These are phyloP conservation scores for Tragelaphus buxtoni DNA, from an alignment of 2,113 vertebrate species.

Conservation along the genomic window DNA sequence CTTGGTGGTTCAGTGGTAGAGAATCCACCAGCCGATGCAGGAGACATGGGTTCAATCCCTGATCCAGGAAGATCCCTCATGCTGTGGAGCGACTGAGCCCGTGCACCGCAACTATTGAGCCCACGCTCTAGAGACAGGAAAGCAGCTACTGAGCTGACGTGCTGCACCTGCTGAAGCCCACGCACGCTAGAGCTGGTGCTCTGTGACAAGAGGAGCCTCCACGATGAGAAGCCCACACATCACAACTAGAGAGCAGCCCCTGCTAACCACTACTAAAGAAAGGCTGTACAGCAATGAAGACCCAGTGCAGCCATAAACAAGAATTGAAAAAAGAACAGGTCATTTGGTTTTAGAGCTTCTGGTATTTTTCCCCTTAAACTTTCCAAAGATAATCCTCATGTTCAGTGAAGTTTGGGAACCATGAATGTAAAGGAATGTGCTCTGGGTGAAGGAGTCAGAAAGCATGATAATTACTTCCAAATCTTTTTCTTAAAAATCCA, in stretches of 20 bases:
- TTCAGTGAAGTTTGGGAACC: neutral
- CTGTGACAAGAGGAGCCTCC: neutral
- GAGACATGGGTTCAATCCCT: neutral
- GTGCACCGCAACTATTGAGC: neutral
- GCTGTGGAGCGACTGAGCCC: neutral
- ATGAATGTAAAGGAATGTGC: neutral
- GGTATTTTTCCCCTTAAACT: neutral
- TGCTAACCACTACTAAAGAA: neutral
- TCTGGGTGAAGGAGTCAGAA: neutral
- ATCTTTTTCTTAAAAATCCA: neutral
- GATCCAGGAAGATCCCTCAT: neutral
- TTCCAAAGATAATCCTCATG: neutral
- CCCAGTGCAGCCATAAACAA: neutral
- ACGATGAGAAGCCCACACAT: accelerated
- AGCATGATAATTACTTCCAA: neutral
- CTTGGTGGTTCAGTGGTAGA: neutral
- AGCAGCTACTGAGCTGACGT: neutral
- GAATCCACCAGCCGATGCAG: neutral
- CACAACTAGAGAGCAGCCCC: neutral
- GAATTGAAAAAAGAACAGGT: neutral
- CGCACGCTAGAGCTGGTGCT: neutral
- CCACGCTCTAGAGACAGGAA: neutral
- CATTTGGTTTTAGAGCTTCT: neutral
- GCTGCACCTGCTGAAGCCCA: accelerated
- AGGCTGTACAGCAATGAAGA: neutral